phyloP scores from a whole-genome alignment of 2,888 invertebrate genomes.

The Ditylenchus weischeri region DNA sequence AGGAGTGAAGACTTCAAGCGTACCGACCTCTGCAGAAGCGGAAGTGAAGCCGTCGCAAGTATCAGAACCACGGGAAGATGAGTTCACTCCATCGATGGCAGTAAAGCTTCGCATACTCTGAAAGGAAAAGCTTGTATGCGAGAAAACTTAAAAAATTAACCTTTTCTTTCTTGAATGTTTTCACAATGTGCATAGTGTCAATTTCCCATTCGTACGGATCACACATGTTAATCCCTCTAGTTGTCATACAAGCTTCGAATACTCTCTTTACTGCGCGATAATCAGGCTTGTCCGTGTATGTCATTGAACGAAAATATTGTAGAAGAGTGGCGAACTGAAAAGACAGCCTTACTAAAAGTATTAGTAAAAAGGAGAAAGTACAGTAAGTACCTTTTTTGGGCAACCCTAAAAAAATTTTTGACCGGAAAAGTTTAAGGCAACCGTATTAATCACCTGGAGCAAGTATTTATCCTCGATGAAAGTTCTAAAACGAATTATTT shows the following conservation, averaged over 20 bases:
- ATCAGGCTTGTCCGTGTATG: conserved; percentile 10
- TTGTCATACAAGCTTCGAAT: conserved; percentile 5
- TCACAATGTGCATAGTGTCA: background rate
- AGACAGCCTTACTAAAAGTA: too few species aligned
- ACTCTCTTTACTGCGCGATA: background rate
- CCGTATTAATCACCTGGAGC: background rate
- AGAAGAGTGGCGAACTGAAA: background rate
- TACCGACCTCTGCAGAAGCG: background rate
- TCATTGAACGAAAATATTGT: conserved; percentile 6
- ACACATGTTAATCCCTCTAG: background rate
- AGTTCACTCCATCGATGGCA: background rate
- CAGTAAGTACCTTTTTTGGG: background rate
- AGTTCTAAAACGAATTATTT: background rate
- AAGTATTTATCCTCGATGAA: background rate
- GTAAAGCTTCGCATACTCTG: background rate
- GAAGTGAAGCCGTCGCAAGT: background rate
- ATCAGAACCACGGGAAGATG: background rate
- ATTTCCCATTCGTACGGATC: conserved; percentile 13
- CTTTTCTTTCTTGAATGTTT: background rate
- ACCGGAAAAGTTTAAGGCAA: background rate
- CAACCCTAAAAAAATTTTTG: conserved; percentile 11
- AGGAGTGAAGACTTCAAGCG: conserved; percentile 5
- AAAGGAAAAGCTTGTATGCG: background rate
- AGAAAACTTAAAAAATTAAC: background rate
- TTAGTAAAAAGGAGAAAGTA: too few species aligned